Conservation (phyloP, 2,113 vertebrate genomes). For the Ornithorhynchus anatinus region DNA sequence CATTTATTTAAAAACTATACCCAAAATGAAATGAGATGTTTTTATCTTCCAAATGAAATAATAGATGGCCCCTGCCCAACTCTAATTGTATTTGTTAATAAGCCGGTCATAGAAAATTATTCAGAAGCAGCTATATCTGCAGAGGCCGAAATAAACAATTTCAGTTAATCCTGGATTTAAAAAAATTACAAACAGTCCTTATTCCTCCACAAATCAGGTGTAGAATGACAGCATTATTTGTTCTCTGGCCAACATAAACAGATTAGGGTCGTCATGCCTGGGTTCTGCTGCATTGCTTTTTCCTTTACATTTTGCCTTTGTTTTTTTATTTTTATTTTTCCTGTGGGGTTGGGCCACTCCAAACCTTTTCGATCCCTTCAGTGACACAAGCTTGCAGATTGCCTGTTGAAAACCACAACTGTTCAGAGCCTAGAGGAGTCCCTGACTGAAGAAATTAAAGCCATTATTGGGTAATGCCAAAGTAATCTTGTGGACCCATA, state of each 20-base stretch:
- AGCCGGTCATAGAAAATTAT: no score
- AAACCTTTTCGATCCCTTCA: slow-evolving; percentile 40
- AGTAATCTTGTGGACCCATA: slow-evolving; percentile 39
- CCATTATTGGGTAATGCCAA: slow-evolving; percentile 13
- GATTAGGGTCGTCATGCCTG: slow-evolving; percentile 67
- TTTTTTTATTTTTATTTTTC: not conserved
- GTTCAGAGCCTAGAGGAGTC: slow-evolving; percentile 19
- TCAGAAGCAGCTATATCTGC: not conserved
- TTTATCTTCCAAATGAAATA: no score
- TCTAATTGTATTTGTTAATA: no score
- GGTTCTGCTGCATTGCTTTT: slow-evolving; percentile 37
- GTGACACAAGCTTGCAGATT: not conserved
- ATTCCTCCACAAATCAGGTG: slow-evolving; percentile 57
- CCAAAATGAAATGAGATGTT: no score
- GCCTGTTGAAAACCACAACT: not conserved
- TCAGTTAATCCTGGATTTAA: slow-evolving; percentile 39
- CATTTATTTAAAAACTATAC: no score
- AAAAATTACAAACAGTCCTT: slow-evolving; percentile 46
- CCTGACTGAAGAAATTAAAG: slow-evolving; percentile 26
- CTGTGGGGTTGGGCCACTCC: slow-evolving; percentile 28
- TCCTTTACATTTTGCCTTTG: slow-evolving; percentile 58
- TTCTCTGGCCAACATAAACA: slow-evolving; percentile 61
- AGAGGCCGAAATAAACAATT: slow-evolving; percentile 24
- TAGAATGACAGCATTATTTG: slow-evolving; percentile 33
- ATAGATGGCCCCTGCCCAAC: no score